Conservation (phyloP, 2,797 vertebrate species). For the Microctenopoma lineatum region DNA sequence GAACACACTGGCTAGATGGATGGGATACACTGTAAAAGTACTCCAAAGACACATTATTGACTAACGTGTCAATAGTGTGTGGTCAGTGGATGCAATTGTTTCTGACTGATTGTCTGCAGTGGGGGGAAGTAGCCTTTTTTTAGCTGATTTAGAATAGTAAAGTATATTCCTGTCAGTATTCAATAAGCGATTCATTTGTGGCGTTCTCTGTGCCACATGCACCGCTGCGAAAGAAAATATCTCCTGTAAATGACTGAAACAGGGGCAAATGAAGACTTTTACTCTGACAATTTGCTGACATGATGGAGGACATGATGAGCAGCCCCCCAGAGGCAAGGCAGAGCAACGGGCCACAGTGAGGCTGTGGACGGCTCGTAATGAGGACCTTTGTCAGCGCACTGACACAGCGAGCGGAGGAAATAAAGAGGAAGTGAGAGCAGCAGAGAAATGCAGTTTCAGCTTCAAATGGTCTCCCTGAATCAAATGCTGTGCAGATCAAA, state of each 20-base stretch:
- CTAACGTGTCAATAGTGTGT: conserved; percentile 33
- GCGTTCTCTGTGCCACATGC: not conserved
- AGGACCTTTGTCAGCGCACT: conserved; percentile 57
- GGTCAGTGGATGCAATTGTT: conserved; percentile 38
- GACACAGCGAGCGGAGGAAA: conserved; percentile 41
- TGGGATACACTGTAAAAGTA: conserved; percentile 46
- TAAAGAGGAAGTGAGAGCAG: conserved; percentile 44
- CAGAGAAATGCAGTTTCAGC: conserved; percentile 41
- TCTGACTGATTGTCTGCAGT: conserved; percentile 35
- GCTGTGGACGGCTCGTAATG: conserved; percentile 50
- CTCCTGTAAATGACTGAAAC: conserved; percentile 18
- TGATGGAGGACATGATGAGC: conserved; percentile 48
- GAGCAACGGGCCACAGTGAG: conserved; percentile 30
- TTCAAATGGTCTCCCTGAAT: conserved; percentile 52
- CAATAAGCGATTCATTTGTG: not conserved
- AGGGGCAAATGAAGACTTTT: conserved; percentile 33
- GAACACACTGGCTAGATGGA: conserved; percentile 40
- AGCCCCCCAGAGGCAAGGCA: conserved; percentile 30
- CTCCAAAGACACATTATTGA: conserved; percentile 54
- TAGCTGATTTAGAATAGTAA: conserved; percentile 4
- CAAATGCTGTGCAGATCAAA: conserved; percentile 54
- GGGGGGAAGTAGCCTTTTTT: conserved; percentile 13
- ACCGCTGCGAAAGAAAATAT: not conserved
- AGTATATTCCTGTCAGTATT: not conserved
- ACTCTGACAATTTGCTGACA: conserved; percentile 51